A percentile compares a stretch with the other conserved stretches of the same genome.
Evolutionary conservation across 1,140 invertebrate genomes (phyloP).

Genomic region (Scaptomyza montana): DNA sequence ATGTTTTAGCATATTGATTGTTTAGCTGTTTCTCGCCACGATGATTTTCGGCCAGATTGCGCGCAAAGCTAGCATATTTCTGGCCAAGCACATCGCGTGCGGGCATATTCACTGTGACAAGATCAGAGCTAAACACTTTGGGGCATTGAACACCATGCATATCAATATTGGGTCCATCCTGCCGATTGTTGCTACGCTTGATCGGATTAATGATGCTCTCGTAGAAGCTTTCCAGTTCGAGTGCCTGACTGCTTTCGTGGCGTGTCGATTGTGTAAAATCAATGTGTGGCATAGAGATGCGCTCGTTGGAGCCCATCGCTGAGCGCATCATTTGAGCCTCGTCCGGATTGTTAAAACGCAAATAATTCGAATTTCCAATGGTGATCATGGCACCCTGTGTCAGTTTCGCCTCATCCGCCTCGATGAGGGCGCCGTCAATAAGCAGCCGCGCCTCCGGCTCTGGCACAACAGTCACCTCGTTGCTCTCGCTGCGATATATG

Average conservation of each 20-base stretch:
- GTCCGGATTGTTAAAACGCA: slow-evolving; percentile 95
- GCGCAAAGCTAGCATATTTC: slow-evolving; percentile 85
- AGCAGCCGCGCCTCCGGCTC: slow-evolving; percentile 74
- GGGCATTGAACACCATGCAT: slow-evolving; percentile 84
- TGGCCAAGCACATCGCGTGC: slow-evolving; percentile 90
- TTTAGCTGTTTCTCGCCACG: slow-evolving; percentile 77
- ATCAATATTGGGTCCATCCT: slow-evolving; percentile 50
- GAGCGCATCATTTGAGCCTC: slow-evolving; percentile 92
- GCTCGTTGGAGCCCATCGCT: slow-evolving; percentile 84
- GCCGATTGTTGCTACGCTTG: slow-evolving; percentile 16
- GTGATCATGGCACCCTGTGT: slow-evolving; percentile 92
- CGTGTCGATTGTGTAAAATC: slow-evolving; percentile 71
- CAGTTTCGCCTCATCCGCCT: slow-evolving; percentile 67
- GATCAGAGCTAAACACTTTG: slow-evolving; percentile 90
- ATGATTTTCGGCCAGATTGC: slow-evolving; percentile 83
- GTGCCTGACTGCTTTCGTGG: slow-evolving; percentile 41
- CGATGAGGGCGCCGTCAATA: slow-evolving; percentile 72
- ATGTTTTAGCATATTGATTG: slow-evolving; percentile 61
- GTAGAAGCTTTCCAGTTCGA: slow-evolving; percentile 72
- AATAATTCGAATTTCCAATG: slow-evolving; percentile 93
- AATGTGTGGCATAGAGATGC: slow-evolving; percentile 89
- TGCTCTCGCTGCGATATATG: slow-evolving; percentile 88
- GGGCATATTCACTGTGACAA: slow-evolving; percentile 90
- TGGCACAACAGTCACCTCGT: slow-evolving; percentile 92
- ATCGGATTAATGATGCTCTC: slow-evolving; percentile 73